phyloP scores from a whole-genome alignment of 2,888 invertebrate genomes.

The Chorisops tibialis region DNA sequence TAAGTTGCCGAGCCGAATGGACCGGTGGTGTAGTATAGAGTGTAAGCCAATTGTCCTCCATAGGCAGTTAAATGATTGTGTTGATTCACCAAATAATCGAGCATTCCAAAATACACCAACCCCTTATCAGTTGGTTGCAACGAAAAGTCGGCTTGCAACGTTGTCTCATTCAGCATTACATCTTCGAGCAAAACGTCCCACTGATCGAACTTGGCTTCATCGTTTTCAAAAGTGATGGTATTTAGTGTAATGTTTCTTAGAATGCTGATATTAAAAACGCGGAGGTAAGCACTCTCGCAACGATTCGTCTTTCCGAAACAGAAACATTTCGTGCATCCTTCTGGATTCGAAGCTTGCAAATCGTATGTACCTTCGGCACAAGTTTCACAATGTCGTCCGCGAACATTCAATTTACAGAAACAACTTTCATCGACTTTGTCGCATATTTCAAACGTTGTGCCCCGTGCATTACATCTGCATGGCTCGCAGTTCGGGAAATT shows the following conservation, averaged over 20 bases:
- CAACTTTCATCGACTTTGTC: slow-evolving; percentile 68
- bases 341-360: slow-evolving; percentile 74
- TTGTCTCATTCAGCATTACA: slow-evolving; percentile 47
- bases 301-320: slow-evolving; percentile 91
- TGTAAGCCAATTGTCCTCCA: slow-evolving; percentile 80
- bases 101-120: slow-evolving; percentile 48
- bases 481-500: slow-evolving; percentile 84
- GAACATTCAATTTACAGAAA: slow-evolving; percentile 73
- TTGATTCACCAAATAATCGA: slow-evolving; percentile 48
- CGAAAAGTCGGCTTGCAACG: slow-evolving; percentile 47
- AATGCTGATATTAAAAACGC: slow-evolving; percentile 49
- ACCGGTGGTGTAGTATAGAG: slow-evolving; percentile 66
- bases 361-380: slow-evolving; percentile 91
- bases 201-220: slow-evolving; percentile 32
- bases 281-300: slow-evolving; percentile 74
- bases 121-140: slow-evolving; percentile 37
- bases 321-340: slow-evolving; percentile 95
- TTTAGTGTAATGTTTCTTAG: slow-evolving; percentile 44
- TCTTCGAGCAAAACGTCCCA: slow-evolving; percentile 44
- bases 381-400: slow-evolving; percentile 74
- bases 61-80: slow-evolving; percentile 82
- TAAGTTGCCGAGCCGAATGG: slow-evolving; percentile 61
- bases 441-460: slow-evolving; percentile 83
- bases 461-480: slow-evolving; percentile 78
- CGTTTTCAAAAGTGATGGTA: slow-evolving; percentile 39